Evolutionary conservation across 2,113 vertebrate species (phyloP).

Genomic region (Nothocercus julius): DNA sequence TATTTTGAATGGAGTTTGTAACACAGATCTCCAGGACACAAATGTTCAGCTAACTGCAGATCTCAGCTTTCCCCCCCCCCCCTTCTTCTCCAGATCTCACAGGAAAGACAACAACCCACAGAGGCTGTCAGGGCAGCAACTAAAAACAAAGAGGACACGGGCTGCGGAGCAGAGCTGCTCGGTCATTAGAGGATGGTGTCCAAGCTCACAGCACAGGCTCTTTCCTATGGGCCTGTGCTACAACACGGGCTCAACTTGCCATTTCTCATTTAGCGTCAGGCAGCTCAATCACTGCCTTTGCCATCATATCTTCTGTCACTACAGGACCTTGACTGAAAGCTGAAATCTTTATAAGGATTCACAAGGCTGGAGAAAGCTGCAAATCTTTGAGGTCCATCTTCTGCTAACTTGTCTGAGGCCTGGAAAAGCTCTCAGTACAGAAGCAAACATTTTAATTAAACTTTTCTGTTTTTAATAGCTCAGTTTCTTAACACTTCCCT

Average conservation of each 20-base stretch:
- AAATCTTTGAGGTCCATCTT: not conserved
- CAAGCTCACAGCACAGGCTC: not conserved
- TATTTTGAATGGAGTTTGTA: not conserved
- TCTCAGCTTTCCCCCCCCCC: not conserved
- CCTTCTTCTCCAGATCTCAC: not conserved
- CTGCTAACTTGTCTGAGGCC: not conserved
- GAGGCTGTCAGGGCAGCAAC: not conserved
- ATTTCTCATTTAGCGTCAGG: not conserved
- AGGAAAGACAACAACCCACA: not conserved
- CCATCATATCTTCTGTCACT: not conserved
- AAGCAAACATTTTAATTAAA: not conserved
- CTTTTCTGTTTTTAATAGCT: not conserved
- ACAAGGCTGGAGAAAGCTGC: not conserved
- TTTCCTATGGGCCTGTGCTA: accelerated
- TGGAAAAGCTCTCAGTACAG: not conserved
- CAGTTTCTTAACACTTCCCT: not conserved
- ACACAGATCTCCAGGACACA: accelerated
- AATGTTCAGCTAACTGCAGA: not conserved
- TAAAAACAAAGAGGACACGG: accelerated
- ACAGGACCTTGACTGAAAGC: slow-evolving; percentile 7
- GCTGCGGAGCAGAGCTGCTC: not conserved
- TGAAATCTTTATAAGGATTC: not conserved
- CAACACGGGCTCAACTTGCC: not conserved
- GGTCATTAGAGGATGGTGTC: not conserved
- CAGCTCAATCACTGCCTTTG: not conserved